Conservation (phyloP, 2,113 vertebrate genomes). For the Acinonyx jubatus region DNA sequence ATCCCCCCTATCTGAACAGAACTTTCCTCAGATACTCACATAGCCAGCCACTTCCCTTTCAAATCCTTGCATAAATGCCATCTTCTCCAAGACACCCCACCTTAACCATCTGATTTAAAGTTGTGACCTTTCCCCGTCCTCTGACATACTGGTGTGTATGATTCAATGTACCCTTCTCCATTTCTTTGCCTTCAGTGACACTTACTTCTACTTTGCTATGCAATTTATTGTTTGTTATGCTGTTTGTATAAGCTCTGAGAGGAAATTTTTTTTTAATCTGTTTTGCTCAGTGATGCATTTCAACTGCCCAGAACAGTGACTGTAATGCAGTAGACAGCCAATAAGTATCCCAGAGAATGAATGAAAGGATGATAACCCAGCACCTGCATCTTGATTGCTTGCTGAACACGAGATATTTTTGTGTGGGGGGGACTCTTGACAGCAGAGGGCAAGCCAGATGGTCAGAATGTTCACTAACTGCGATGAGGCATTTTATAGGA, state of each 20-base stretch:
- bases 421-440: not conserved
- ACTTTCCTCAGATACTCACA: not conserved
- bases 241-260: not conserved
- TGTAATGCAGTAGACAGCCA: not conserved
- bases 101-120: not conserved
- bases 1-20: not conserved
- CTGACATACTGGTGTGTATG: not conserved
- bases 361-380: not conserved
- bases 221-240: not conserved
- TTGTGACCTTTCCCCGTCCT: not conserved
- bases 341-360: not conserved
- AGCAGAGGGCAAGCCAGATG: slow-evolving; percentile 2
- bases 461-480: not conserved
- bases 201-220: not conserved
- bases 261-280: not conserved
- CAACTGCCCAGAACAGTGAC: not conserved
- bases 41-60: not conserved
- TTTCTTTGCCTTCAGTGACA: not conserved
- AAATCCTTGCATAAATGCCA: not conserved
- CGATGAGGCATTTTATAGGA: not conserved
- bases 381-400: not conserved
- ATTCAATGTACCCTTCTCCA: not conserved
- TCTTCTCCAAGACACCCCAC: not conserved
- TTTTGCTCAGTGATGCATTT: slow-evolving; percentile 40
- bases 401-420: not conserved